Evolutionary conservation across 2,888 invertebrate genomes (phyloP), one percentile per base, ranked within the genome.

Genomic region (Bombylius major): DNA sequence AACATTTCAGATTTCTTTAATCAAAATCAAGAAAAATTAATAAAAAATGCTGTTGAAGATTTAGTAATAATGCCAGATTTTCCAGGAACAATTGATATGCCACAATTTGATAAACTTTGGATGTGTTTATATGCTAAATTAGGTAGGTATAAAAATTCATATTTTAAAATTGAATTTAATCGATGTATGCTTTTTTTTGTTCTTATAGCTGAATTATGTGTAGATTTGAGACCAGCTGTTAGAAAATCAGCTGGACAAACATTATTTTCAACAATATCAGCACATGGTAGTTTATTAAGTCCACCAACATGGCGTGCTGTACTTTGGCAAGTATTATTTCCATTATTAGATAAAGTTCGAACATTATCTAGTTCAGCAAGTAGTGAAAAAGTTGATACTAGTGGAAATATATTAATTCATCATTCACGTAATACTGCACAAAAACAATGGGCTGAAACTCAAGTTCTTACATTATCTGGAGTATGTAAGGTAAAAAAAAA

Each of bases 401-500:
- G 91, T 49, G 92, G 88, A 57, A 95, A 94, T 69, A 94, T 98
- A 63, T 79, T 98, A 6, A 97, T 99, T 65, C 99, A 99, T 74
- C 99, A 99, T 75, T 93, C 97, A 1, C 81, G 99, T 57, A 98
- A 99, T 73, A 99, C 99, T 0, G 97, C 97, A 51, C 95, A 96
- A 73, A 98, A 98, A 67, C 98, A 98, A 69, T 98, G 97, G 97
- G 95, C 97, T 0, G 97, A 98, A 75, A 98, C 98, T 1, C 92
- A 95, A 79, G 95, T 91, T 46, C 72, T 93, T 59, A 91, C 92
- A 0, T 73, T 94, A 13, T 90, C 90, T 5, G 96, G 96, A 0
- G 95, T 96, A 31, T 92, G 94, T 0, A 80, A 95, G 60, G 95
- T 89, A 51, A 11, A 9, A 39, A 39, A 39, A 8, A 9, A 9